phyloP scores from a whole-genome alignment of 2,888 invertebrate genomes.

The Heteromurus nitidus region DNA sequence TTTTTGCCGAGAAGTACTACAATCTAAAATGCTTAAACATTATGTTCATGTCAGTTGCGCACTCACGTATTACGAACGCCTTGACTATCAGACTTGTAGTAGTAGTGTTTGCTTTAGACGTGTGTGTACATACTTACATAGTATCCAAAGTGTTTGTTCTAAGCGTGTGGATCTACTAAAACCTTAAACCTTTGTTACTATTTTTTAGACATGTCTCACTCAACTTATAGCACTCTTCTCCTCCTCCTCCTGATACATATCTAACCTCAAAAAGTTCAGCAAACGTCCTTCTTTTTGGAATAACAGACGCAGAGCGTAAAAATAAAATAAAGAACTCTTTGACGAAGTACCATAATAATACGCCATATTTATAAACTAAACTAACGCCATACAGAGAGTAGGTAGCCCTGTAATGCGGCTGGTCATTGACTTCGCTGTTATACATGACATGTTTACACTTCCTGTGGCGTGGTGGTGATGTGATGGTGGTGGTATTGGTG shows the following conservation, averaged over 20 bases:
- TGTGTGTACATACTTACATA: neutral
- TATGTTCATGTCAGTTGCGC: no score
- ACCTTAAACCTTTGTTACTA: conserved; percentile 11
- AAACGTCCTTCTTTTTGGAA: conserved; percentile 67
- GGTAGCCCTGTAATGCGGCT: conserved; percentile 58
- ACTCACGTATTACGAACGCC: neutral
- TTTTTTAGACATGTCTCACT: neutral
- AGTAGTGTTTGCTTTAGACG: no score
- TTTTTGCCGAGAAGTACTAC: no score
- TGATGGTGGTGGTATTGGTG: neutral
- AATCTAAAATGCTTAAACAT: no score
- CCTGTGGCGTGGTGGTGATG: conserved; percentile 44
- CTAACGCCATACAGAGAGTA: no score
- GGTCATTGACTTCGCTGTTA: conserved; percentile 54
- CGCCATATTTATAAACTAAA: no score
- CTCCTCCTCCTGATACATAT: conserved; percentile 52
- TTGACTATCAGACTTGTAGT: neutral
- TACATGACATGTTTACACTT: conserved; percentile 64
- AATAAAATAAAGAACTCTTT: conserved; percentile 16
- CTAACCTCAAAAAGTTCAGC: conserved; percentile 63
- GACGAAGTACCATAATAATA: neutral
- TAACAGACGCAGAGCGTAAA: conserved; percentile 26
- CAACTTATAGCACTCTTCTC: conserved; percentile 37
- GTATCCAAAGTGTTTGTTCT: no score
- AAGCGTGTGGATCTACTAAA: no score